Evolutionary conservation across 30 jellyfish, hydroid and myxozoan genomes (phyloP), one percentile per base, ranked within the genome.

Genomic region (Hydractinia echinata): DNA sequence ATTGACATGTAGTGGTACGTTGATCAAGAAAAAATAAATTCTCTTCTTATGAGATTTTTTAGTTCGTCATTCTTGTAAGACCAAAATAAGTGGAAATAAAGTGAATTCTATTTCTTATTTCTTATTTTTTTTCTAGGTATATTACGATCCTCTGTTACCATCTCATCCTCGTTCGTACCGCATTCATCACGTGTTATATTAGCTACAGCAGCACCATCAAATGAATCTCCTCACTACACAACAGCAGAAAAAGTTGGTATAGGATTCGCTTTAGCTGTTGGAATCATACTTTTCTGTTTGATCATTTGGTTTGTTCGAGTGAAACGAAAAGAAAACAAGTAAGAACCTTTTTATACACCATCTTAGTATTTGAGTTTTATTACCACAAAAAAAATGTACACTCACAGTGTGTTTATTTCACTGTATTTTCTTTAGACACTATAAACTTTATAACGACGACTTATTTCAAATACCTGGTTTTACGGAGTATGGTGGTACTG

Each of bases 401-500:
- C 15, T n/a, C n/a, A n/a, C 15, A 16, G 19, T 11, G 69, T 13
- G 15, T 58, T 58, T 58, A 1, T 58, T 58, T 58, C 19, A 58
- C 15, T 58, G 69, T 3, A 11, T 58, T 58, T 58, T 16, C 39
- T 64, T 64, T 13, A 64, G 74, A 51, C 19, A 51, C 19, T 64
- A 64, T 6, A 64, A 51, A 64, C 19, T 64, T 44, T 64, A 64
- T 64, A 30, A 30, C 44, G 74, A 64, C 74, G 39, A 64, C 16
- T n/a, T 44, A n/a, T 64, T 64, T 64, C 51, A 64, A 64, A 64
- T 64, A 7, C 74, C 74, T 6, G 74, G 74, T 4, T 64, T 64
- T 64, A 64, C 74, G 1, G 74, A 64, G 74, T 64, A 64, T 64
- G 74, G 74, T 13, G 74, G 74, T n/a, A 64, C 74, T n/a, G 74